Percentiles rank a stretch among this genome's conserved stretches.
phyloP scores from a whole-genome alignment of 1,140 invertebrate species.

The Brachionus angularis region DNA sequence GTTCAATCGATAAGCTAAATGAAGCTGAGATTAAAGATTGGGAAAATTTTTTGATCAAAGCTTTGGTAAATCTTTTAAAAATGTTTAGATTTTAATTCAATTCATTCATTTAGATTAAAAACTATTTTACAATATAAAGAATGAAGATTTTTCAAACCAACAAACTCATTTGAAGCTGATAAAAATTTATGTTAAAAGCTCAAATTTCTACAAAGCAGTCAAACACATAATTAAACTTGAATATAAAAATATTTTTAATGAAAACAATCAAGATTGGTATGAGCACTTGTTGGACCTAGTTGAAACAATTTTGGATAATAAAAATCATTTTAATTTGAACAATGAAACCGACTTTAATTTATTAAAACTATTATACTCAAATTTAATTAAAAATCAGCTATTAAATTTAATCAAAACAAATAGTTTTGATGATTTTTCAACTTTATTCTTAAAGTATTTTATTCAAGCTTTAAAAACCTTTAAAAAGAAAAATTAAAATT shows the following conservation, averaged over 20 bases:
- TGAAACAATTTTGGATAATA: background rate
- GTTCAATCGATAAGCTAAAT: background rate
- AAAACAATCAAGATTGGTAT: background rate
- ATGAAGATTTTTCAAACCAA: constrained; percentile 13
- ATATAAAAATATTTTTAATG: background rate
- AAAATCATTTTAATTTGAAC: background rate
- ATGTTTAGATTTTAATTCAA: background rate
- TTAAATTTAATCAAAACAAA: background rate
- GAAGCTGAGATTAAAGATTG: background rate
- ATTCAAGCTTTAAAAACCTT: background rate
- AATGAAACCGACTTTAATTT: too few relatives aligned
- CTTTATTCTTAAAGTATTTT: constrained; percentile 2
- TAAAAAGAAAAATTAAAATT: too few relatives aligned
- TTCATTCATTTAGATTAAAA: background rate
- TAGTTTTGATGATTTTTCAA: background rate
- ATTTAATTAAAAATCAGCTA: background rate
- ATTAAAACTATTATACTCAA: too few relatives aligned
- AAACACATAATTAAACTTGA: constrained; percentile 18
- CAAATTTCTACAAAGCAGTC: constrained; percentile 14
- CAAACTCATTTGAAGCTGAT: background rate
- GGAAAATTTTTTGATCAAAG: constrained; percentile 1
- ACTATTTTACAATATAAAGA: background rate
- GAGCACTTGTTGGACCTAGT: background rate
- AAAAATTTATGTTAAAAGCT: background rate
- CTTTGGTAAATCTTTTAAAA: background rate